Base-by-base conservation (phyloP, 2,113 vertebrate species). In the Riparia riparia region DNA sequence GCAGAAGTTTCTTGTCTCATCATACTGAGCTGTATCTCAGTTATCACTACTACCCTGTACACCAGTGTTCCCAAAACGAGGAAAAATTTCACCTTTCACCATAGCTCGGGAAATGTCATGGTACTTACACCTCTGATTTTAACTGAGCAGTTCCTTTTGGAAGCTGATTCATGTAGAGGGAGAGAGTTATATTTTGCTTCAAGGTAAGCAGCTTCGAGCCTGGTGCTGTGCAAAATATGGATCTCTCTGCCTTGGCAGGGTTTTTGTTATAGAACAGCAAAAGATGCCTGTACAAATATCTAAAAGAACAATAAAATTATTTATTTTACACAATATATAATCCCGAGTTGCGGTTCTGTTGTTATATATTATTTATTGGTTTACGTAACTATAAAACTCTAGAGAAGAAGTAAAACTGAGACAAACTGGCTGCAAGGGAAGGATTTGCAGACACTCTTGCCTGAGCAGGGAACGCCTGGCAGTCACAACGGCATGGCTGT, bases 391-490 rank as follows among this genome's bases (percentile, higher is more conserved):
- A 6, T 2, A 56, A 78, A 49, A 79, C 6, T 1, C 13, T 39
- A 58, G 16, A 2, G 21, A 10, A 54, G 31, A 72, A 89, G 45
- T 4, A 32, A 13, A 53, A 29, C 5, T 21, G 28, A 31, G 16
- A 34, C n/a, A 29, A 41, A 44, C 5, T 1, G 21, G 18, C n/a
- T 5, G 28, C 61, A 71, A 47, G 32, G 11, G 11, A 64, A 17
- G 19, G 4, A 4, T 7, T 0, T 17, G 63, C 4, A 69, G 28
- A 4, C 34, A 14, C 2, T 34, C 93, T 86, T 82, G 99, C 99
- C 99, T 98, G 82, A 99, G 98, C 1, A 99, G 98, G 50, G 99
- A 99, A 29, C 99, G 98, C 78, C 99, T 98, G 24, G 99, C 99
- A 17, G 96, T 98, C 13, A 99, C 99, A 6, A 99, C 92, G 39